Evolutionary conservation across 2,797 vertebrate genomes (phyloP).

Genomic region (Eleutherodactylus coqui): DNA sequence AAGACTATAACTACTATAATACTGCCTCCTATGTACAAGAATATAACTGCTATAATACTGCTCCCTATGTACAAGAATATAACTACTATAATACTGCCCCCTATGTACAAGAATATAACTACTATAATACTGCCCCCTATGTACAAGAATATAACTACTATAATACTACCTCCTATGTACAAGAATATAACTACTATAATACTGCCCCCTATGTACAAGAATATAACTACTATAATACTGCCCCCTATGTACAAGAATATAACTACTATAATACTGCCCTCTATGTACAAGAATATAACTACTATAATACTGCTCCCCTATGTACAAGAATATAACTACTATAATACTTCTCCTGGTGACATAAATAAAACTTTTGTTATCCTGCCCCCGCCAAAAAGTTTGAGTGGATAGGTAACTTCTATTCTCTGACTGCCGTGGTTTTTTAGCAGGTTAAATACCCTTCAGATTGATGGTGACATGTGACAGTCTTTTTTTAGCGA

Average conservation of each 20-base stretch:
- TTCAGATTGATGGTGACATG: slow-evolving; percentile 1
- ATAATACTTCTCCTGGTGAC: background rate
- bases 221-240: slow-evolving; percentile 1
- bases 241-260: slow-evolving; percentile 15
- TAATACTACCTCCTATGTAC: background rate
- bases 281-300: slow-evolving; percentile 8
- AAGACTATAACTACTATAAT: slow-evolving; percentile 11
- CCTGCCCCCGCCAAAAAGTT: background rate
- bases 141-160: slow-evolving; percentile 19
- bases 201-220: slow-evolving; percentile 1
- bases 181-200: slow-evolving; percentile 8
- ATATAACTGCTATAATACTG: background rate
- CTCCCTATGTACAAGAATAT: slow-evolving; percentile 7
- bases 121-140: slow-evolving; percentile 5
- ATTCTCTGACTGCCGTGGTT: background rate
- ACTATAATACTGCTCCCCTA: slow-evolving; percentile 8
- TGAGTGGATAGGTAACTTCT: background rate
- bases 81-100: slow-evolving; percentile 13
- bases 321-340: background rate
- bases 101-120: slow-evolving; percentile 7
- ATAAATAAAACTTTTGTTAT: slow-evolving; percentile 7
- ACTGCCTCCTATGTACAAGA: background rate
- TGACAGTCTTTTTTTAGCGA: slow-evolving; percentile 5
- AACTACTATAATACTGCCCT: background rate
- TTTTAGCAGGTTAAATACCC: no score